Evolutionary conservation across 2,113 vertebrate genomes (phyloP), one percentile per base, ranked within the genome.

Genomic region (Albula goreensis): DNA sequence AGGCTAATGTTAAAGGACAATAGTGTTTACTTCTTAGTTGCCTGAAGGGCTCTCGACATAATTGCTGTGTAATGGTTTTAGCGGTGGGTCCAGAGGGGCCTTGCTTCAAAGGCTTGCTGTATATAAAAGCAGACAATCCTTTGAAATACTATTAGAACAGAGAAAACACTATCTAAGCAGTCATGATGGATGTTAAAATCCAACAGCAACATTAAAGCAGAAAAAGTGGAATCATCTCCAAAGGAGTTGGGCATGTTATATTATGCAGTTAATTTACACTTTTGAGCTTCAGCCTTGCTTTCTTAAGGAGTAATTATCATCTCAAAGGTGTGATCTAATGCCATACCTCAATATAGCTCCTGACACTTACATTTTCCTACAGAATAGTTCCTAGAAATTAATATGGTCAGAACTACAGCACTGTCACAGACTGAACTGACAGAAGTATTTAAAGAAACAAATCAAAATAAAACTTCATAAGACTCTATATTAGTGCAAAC

Each of bases 61-160:
- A 74, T 74, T 84, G 66, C 63, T 74, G 66, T 51, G 17, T 50
- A 51, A 77, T 84, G n/a, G 31, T 56, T 78, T 41, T 15, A 77
- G 83, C 19, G 60, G 48, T 2, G 66, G 50, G n/a, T 78, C 70
- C 2, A 78, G 83, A 66, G 25, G 10, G 4, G 11, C 15, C 50
- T 3, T 22, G 63, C n/a, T 25, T 50, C n/a, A 70, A 70, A 74
- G 17, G 13, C 8, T 31, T 25, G 5, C 50, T 10, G 6, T n/a
- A 80, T 80, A 22, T 85, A 49, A 80, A 19, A 53, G 3, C 49
- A 31, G 49, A 85, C 56, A 41, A 78, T 78, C 51, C 50, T 83
- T 78, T 25, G 19, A 51, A 78, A 83, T 57, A 6, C 8, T 57
- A n/a, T 57, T 81, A 15, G 74, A 86, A 74, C 77, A 25, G 15